Conservation (phyloP, 2,888 invertebrate genomes). For the Hypsopygia costalis region DNA sequence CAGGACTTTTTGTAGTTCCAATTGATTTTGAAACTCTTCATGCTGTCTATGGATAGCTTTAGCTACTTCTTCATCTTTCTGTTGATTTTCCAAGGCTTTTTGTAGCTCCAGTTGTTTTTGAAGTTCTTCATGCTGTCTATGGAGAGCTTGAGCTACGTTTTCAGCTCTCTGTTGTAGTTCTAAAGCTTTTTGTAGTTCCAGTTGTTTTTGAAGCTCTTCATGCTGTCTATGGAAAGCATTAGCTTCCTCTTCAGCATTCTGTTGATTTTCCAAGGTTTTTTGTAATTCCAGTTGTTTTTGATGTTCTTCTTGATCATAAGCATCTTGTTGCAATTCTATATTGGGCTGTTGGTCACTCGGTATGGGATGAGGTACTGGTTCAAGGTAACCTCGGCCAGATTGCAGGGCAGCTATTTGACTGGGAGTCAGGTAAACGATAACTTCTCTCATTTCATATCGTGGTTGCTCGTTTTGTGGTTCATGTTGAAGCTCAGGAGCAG, state of each 20-base stretch:
- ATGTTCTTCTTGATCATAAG: constrained; percentile 11
- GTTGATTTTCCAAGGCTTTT: constrained; percentile 9
- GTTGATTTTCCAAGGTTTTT: constrained; percentile 9
- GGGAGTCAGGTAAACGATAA: constrained; percentile 57
- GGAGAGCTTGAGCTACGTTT: constrained; percentile 6
- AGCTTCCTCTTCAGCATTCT: constrained; percentile 8
- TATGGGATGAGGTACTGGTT: constrained; percentile 21
- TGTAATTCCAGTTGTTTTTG: constrained; percentile 13
- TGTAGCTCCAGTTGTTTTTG: constrained; percentile 13
- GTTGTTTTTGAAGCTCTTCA: constrained; percentile 14
- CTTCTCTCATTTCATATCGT: constrained; percentile 44
- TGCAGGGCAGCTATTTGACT: constrained; percentile 52
- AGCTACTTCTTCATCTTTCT: constrained; percentile 7
- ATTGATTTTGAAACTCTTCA: constrained; percentile 14
- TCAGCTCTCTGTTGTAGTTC: constrained; percentile 2
- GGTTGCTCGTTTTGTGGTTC: constrained; percentile 3
- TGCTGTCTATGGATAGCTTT: constrained; percentile 1
- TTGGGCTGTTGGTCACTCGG: constrained; percentile 19
- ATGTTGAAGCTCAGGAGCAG: constrained; percentile 6
- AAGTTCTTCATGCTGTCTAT: constrained; percentile 10
- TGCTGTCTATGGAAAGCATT: background rate
- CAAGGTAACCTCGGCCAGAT: constrained; percentile 29
- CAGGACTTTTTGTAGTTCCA: constrained; percentile 12
- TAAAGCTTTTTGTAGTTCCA: constrained; percentile 12
- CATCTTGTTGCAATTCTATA: constrained; percentile 10